These are phyloP conservation scores for Tringa solitaria DNA, from an alignment of 2,113 vertebrate species.

Conservation along the genomic window DNA sequence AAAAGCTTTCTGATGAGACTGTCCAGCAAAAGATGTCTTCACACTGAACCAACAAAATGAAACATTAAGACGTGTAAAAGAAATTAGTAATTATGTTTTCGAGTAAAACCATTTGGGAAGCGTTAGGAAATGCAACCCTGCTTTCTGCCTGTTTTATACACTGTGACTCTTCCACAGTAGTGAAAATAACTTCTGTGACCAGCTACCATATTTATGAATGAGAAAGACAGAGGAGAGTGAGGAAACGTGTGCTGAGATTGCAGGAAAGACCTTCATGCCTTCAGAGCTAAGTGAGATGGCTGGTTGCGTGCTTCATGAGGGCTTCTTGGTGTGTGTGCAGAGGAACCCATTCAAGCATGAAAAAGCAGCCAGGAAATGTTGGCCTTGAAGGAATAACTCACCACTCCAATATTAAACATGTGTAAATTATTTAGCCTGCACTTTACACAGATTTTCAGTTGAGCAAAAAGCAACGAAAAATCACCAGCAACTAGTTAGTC, in stretches of 20 bases:
- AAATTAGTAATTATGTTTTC: background rate
- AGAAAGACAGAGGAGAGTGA: background rate
- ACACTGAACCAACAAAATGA: background rate
- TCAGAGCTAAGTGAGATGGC: background rate
- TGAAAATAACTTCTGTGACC: background rate
- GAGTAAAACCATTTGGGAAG: background rate
- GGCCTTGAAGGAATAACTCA: conserved; percentile 64
- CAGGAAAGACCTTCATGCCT: background rate
- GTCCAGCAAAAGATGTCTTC: background rate
- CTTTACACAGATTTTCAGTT: conserved; percentile 26
- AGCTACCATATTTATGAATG: background rate
- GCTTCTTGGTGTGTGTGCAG: background rate
- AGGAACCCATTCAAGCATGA: conserved; percentile 2
- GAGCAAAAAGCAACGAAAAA: conserved; percentile 16
- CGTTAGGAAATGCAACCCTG: background rate
- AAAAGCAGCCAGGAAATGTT: conserved; percentile 53
- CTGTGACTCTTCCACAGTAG: background rate
- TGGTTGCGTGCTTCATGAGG: background rate
- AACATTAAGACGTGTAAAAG: background rate
- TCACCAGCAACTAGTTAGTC: background rate
- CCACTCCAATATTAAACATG: conserved; percentile 69
- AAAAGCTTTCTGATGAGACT: background rate
- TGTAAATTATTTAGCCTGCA: conserved; percentile 71
- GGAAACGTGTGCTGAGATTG: background rate
- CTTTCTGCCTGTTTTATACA: background rate